Conservation (phyloP, 2,113 vertebrate genomes). For the Barnardius zonarius region DNA sequence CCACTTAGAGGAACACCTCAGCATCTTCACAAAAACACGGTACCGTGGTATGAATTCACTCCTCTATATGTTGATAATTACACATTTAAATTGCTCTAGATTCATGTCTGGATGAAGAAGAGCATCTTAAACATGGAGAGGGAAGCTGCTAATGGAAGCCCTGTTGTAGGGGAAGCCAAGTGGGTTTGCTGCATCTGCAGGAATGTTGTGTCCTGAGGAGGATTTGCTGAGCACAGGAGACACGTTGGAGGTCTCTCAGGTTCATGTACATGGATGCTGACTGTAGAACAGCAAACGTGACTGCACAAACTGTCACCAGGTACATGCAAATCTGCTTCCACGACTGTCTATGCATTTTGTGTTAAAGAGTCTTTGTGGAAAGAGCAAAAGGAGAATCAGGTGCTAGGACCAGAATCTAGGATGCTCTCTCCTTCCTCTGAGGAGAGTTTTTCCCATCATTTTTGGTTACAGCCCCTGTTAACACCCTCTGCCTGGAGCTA, state of each 20-base stretch:
- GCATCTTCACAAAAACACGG: neutral
- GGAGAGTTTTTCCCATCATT: neutral
- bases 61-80: neutral
- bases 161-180: neutral
- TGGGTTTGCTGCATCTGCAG: neutral
- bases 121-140: neutral
- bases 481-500: neutral
- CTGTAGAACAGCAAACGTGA: neutral
- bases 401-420: neutral
- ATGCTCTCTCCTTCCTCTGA: neutral
- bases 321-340: neutral
- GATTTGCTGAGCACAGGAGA: neutral
- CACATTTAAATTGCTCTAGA: neutral
- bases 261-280: fast-evolving
- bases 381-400: neutral
- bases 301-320: neutral
- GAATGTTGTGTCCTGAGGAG: neutral
- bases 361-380: neutral
- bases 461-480: neutral
- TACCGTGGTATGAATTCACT: neutral
- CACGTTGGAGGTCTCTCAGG: fast-evolving
- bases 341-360: neutral
- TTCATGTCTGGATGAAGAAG: neutral
- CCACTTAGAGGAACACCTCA: neutral
- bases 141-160: neutral